These are phyloP conservation scores for Poecilia velifera DNA, from an alignment of 2,797 vertebrate genomes.

Conservation along the genomic window DNA sequence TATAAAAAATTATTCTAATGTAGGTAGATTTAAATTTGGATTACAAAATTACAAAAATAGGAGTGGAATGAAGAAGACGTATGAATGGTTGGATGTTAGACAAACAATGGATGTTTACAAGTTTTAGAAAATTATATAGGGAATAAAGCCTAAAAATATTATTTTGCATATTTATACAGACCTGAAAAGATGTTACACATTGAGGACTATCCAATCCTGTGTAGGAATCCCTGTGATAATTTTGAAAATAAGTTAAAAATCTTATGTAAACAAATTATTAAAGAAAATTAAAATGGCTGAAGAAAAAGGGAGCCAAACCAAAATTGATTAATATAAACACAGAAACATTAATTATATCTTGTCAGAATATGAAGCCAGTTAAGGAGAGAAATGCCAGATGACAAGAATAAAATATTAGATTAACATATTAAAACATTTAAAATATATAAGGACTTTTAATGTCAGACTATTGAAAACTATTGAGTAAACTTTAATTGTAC, in stretches of 20 bases:
- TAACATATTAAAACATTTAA: background rate
- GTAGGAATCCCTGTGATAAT: too few relatives aligned
- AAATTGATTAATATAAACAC: background rate
- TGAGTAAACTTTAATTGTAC: background rate
- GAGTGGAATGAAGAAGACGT: too few relatives aligned
- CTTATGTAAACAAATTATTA: background rate
- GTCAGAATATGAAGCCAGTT: too few relatives aligned
- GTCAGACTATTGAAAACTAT: background rate
- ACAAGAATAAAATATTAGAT: too few relatives aligned
- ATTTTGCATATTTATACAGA: background rate
- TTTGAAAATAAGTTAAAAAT: background rate
- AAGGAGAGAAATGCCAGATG: too few relatives aligned
- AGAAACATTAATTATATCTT: too few relatives aligned
- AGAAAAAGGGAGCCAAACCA: background rate
- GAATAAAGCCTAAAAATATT: background rate
- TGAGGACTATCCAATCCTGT: too few relatives aligned
- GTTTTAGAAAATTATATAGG: too few relatives aligned
- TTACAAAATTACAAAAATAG: background rate
- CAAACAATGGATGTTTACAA: too few relatives aligned
- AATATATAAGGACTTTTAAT: background rate
- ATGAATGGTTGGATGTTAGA: too few relatives aligned
- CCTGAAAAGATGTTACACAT: too few relatives aligned
- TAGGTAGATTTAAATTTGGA: background rate
- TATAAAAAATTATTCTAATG: background rate
- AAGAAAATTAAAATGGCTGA: background rate